A percentile compares a stretch with the other conserved stretches of the same genome.
These are phyloP conservation scores for Oopsacas minuta DNA, from an alignment of 37 sponge, comb jelly and placozoan genomes.

Conservation along the genomic window DNA sequence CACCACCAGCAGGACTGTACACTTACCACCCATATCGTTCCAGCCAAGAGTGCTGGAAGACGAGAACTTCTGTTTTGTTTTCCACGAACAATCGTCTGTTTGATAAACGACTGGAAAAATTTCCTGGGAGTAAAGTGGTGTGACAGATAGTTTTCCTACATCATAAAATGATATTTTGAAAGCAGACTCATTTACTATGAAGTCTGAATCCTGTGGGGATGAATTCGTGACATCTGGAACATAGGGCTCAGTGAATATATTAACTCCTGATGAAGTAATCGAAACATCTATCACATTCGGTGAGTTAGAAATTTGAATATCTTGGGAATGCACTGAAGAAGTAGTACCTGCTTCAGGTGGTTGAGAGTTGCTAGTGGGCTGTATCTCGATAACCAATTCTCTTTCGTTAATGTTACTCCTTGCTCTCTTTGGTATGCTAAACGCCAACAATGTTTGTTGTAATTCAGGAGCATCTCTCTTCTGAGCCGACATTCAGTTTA, in stretches of 20 bases:
- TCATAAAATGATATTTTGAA: slow-evolving; percentile 1
- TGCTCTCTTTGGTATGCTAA: slow-evolving; percentile 9
- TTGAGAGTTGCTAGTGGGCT: slow-evolving; percentile 15
- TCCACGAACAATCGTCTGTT: not conserved
- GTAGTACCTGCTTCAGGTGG: not conserved
- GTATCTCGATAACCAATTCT: not conserved
- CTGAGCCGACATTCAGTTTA: slow-evolving; percentile 13
- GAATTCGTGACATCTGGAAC: slow-evolving; percentile 19
- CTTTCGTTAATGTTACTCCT: not conserved
- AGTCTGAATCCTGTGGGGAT: not conserved
- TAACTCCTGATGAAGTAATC: not conserved
- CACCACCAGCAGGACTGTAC: slow-evolving; percentile 7
- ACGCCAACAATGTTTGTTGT: not conserved
- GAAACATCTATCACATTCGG: not conserved
- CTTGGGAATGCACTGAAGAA: slow-evolving; percentile 9
- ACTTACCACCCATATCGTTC: slow-evolving; percentile 13
- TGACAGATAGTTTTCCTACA: not conserved
- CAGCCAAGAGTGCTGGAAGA: slow-evolving; percentile 1
- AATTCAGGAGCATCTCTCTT: slow-evolving; percentile 14
- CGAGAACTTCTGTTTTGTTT: slow-evolving; percentile 7
- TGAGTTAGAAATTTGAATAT: not conserved
- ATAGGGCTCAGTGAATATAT: slow-evolving; percentile 8
- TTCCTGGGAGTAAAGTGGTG: not conserved
- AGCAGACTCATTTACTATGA: not conserved
- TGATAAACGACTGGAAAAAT: not conserved